Evolutionary conservation across 2,113 vertebrate species (phyloP), one percentile per base, ranked within the genome.

Genomic region (Otolemur garnettii): DNA sequence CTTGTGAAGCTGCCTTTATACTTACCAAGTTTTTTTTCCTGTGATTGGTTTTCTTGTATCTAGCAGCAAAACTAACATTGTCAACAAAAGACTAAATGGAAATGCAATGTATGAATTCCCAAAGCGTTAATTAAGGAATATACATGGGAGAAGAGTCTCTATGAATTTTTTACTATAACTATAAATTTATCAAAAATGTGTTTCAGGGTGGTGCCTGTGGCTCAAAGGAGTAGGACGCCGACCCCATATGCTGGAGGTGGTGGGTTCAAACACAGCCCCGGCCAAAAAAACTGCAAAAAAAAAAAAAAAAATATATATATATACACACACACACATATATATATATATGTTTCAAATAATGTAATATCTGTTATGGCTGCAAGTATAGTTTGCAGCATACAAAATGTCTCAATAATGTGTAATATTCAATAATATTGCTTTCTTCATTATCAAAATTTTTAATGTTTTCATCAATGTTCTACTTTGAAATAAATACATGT

Each of bases 61-160:
- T 94, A 57, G 1, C 7, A 82, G 17, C 9, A 74, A 95, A 93
- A 1, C 11, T 85, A 85, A 60, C 45, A 66, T 38, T 64, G 1
- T 62, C 69, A 90, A 87, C 24, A 96, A 35, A 91, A 77, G 19
- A 50, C n/a, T 86, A 86, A 96, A 59, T 71, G 62, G 12, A 79
- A 93, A 68, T 59, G 45, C 1, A 68, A 66, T 33, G 45, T 86
- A 38, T 91, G 45, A 81, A 80, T 94, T 78, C n/a, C 60, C 35
- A n/a, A 72, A 81, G 30, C 21, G 3, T 68, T 90, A 69, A 1
- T 5, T 59, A 59, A 38, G 19, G 21, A 33, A 83, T 59, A 75
- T 24, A 84, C 35, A 21, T 91, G 53, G 38, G 9, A 21, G 83
- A 84, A 81, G 68, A 50, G 2, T 71, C 15, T 95, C 35, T 88